Conservation (phyloP, 2,888 invertebrate genomes). For the Oeneis ivallda region DNA sequence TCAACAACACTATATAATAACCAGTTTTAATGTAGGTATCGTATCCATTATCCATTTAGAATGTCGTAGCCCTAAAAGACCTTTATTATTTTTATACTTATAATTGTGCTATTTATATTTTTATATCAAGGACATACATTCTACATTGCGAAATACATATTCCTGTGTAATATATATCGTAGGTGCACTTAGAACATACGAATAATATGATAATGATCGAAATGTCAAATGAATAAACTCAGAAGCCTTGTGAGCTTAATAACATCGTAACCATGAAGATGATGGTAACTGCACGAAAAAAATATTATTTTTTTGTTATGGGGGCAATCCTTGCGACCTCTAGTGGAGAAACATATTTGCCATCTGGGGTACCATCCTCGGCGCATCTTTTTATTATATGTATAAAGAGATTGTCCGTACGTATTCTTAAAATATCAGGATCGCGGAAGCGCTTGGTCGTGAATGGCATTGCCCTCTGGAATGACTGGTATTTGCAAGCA, state of each 20-base stretch:
- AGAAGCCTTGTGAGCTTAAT: neutral
- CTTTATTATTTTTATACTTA: neutral
- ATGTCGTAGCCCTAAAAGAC: neutral
- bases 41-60: neutral
- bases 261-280: no score
- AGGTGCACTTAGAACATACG: neutral
- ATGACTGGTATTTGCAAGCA: slow-evolving; percentile 19
- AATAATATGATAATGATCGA: neutral
- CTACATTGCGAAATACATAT: neutral
- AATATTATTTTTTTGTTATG: no score
- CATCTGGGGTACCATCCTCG: neutral
- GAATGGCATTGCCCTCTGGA: slow-evolving; percentile 26
- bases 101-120: neutral
- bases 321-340: no score
- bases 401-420: no score
- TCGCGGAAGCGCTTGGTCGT: slow-evolving; percentile 25
- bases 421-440: slow-evolving; percentile 24
- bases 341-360: neutral
- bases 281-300: neutral
- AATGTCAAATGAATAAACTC: slow-evolving; percentile 8
- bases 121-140: slow-evolving; percentile 10
- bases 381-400: no score
- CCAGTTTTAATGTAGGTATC: neutral
- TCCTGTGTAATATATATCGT: neutral
- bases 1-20: neutral